These are phyloP conservation scores for Lamprologus tigripictilis DNA, from an alignment of 2,113 vertebrate species.

Conservation along the genomic window DNA sequence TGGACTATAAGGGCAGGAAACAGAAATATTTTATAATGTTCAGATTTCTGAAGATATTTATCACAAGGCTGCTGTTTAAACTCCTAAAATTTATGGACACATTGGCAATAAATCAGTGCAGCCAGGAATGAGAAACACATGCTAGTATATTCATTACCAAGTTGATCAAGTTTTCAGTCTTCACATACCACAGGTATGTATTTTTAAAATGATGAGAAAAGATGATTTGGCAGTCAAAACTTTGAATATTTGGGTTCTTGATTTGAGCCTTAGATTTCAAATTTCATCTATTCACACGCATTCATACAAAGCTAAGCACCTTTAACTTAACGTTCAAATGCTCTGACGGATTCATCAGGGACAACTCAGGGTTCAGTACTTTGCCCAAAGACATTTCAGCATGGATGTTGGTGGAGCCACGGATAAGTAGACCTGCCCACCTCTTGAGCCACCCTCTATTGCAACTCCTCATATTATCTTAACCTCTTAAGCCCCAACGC, in stretches of 20 bases:
- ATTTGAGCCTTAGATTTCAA: not conserved
- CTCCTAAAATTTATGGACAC: not conserved
- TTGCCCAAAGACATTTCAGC: not conserved
- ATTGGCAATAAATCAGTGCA: not conserved
- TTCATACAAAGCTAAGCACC: not conserved
- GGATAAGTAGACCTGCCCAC: not conserved
- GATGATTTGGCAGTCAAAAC: not conserved
- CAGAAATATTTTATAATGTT: not conserved
- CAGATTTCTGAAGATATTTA: not conserved
- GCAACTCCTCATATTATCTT: not conserved
- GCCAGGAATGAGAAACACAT: not conserved
- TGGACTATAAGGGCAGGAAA: not conserved
- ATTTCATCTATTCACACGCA: not conserved
- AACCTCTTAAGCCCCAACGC: too few relatives aligned
- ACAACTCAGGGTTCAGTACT: not conserved
- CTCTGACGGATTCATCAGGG: not conserved
- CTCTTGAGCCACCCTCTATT: not conserved
- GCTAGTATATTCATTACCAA: not conserved
- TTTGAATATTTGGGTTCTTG: not conserved
- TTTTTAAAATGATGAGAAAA: not conserved
- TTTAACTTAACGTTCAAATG: not conserved
- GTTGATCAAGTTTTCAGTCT: not conserved
- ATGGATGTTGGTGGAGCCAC: not conserved
- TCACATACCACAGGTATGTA: not conserved
- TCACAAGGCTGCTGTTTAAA: not conserved